Evolutionary conservation across 2,113 vertebrate species (phyloP).

Genomic region (Hucho hucho): DNA sequence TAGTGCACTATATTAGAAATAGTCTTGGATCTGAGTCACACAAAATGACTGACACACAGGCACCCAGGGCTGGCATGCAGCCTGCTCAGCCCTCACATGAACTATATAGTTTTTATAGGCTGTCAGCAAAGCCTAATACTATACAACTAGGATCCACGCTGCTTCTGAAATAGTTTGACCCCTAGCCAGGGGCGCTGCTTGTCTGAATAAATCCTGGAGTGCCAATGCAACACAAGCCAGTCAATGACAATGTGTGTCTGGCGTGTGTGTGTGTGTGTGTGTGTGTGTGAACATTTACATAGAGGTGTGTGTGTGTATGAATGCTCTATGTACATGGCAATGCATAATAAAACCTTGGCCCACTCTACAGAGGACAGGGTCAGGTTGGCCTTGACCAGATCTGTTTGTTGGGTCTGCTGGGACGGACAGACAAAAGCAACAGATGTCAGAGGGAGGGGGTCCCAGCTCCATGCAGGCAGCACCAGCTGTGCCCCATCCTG

Average conservation of each 20-base stretch:
- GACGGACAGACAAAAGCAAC: background rate
- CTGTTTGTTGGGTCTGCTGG: slow-evolving; percentile 1
- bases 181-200: too few species aligned
- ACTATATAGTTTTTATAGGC: too few species aligned
- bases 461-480: background rate
- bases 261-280: background rate
- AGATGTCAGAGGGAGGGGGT: slow-evolving; percentile 1
- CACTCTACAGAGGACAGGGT: background rate
- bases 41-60: too few species aligned
- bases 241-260: too few species aligned
- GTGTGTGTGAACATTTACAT: background rate
- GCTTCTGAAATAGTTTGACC: background rate
- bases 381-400: background rate
- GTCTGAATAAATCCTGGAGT: too few species aligned
- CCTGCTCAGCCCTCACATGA: too few species aligned
- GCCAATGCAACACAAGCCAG: too few species aligned
- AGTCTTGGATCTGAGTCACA: background rate
- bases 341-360: background rate
- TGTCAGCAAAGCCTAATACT: background rate
- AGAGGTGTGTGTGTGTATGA: background rate
- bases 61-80: too few species aligned
- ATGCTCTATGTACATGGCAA: background rate
- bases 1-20: background rate
- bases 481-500: background rate
- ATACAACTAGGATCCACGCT: background rate